Evolutionary conservation across 2,888 invertebrate genomes (phyloP), one percentile per base, ranked within the genome.

Genomic region (Eretmocerus hayati): DNA sequence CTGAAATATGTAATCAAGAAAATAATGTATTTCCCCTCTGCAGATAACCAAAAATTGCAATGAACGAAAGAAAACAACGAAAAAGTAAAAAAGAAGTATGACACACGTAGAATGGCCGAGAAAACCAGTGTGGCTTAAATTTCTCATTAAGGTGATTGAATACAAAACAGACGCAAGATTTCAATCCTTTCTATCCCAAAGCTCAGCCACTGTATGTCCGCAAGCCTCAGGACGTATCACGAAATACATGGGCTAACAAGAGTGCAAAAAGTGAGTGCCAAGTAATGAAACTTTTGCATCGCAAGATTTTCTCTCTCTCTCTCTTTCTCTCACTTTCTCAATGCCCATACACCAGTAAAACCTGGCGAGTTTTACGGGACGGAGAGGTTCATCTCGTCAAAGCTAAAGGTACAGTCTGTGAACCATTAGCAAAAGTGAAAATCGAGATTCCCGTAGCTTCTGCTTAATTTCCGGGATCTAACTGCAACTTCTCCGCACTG

Each of bases 351-450:
- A n/a, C n/a, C n/a, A n/a, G n/a, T n/a, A n/a, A n/a, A n/a, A n/a
- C n/a, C n/a, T n/a, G n/a, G n/a, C n/a, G n/a, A n/a, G n/a, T n/a
- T n/a, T n/a, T n/a, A n/a, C n/a, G n/a, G n/a, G n/a, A n/a, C n/a
- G n/a, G n/a, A n/a, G n/a, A n/a, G n/a, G n/a, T n/a, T n/a, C n/a
- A n/a, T n/a, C 26, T 26, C 26, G 26, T 26, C 26, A 26, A 26
- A 26, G 26, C 26, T 6, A 26, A 26, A n/a, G n/a, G n/a, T n/a
- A n/a, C n/a, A n/a, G n/a, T n/a, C 26, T 11, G 26, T 9, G 26
- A n/a, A 32, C 41, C 48, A 52, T 55, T 55, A 55, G 44, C 42
- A 30, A 52, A 50, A 54, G 56, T 46, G 46, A 37, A 39, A 50
- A 51, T 47, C 45, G 48, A 52, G 52, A 55, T 50, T 50, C 38